Conservation (phyloP, 2,797 vertebrate species). For the Lerista edwardsae region DNA sequence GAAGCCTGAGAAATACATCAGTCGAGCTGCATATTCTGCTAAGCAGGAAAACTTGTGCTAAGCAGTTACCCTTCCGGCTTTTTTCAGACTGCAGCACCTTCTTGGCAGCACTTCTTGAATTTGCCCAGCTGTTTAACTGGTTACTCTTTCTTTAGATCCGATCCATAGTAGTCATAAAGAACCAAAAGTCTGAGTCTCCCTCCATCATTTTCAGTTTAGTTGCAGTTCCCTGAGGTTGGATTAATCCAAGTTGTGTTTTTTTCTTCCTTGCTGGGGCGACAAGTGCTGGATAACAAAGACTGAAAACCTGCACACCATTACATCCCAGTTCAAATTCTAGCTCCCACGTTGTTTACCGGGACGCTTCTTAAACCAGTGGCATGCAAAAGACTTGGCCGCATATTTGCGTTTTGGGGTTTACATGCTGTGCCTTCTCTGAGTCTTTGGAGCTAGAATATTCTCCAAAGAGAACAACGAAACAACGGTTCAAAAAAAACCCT, state of each 20-base stretch:
- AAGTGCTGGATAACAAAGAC: too few relatives aligned
- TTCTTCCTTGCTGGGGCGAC: conserved; percentile 17
- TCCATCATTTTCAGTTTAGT: not conserved
- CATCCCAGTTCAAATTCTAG: not conserved
- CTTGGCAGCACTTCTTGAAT: conserved; percentile 21
- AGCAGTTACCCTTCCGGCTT: conserved; percentile 27
- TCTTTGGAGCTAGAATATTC: too few relatives aligned
- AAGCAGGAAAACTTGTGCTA: conserved; percentile 18
- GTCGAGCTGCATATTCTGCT: conserved; percentile 27
- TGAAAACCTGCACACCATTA: not conserved
- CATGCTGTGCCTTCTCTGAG: not conserved
- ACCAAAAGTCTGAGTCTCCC: not conserved
- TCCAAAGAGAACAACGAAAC: not conserved
- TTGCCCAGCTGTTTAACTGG: conserved; percentile 37
- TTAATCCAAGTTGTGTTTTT: conserved; percentile 53
- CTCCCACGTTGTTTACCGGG: too few relatives aligned
- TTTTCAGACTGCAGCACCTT: conserved; percentile 30
- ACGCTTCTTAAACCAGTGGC: too few relatives aligned
- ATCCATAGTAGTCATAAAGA: conserved; percentile 41
- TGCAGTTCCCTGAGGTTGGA: conserved; percentile 38
- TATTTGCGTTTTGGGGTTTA: not conserved
- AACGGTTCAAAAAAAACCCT: not conserved
- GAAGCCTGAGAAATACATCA: conserved; percentile 47
- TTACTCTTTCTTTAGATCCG: conserved; percentile 51
- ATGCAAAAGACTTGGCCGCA: too few relatives aligned